A percentile compares a stretch with the other conserved stretches of the same genome.
These are phyloP conservation scores for Calameuta idolon DNA, from an alignment of 2,888 invertebrate genomes.

Conservation along the genomic window DNA sequence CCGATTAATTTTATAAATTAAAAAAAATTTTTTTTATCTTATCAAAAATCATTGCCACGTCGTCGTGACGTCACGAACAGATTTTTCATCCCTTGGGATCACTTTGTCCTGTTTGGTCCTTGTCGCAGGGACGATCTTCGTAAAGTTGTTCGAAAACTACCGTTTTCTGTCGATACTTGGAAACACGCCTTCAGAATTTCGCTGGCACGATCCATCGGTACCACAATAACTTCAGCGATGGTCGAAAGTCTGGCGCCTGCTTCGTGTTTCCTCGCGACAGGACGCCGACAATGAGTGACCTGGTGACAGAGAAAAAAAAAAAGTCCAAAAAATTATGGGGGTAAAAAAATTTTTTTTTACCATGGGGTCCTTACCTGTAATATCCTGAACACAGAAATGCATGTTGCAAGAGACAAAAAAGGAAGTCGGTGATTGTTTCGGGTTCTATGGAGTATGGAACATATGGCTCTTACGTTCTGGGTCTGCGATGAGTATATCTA, in stretches of 20 bases:
- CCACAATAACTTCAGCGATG: background rate
- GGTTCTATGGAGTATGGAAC: background rate
- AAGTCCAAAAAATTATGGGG: background rate
- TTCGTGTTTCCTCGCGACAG: background rate
- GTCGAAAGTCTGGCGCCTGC: background rate
- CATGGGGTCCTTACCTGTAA: background rate
- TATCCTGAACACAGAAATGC: background rate
- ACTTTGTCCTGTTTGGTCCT: background rate
- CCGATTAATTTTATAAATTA: no score
- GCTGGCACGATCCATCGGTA: background rate
- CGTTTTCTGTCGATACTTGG: constrained; percentile 24
- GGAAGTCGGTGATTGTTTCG: background rate
- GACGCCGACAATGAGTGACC: background rate
- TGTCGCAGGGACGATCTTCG: background rate
- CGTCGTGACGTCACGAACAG: background rate
- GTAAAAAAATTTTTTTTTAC: background rate
- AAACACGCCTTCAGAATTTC: constrained; percentile 17
- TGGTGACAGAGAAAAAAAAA: background rate
- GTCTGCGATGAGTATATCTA: background rate
- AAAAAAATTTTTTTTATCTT: background rate
- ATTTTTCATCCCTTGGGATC: background rate
- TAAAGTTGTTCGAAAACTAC: constrained; percentile 11
- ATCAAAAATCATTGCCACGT: background rate
- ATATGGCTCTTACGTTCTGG: background rate
- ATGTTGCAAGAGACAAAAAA: background rate